phyloP scores from a whole-genome alignment of 2,888 invertebrate genomes.

The Apodemia mormo region DNA sequence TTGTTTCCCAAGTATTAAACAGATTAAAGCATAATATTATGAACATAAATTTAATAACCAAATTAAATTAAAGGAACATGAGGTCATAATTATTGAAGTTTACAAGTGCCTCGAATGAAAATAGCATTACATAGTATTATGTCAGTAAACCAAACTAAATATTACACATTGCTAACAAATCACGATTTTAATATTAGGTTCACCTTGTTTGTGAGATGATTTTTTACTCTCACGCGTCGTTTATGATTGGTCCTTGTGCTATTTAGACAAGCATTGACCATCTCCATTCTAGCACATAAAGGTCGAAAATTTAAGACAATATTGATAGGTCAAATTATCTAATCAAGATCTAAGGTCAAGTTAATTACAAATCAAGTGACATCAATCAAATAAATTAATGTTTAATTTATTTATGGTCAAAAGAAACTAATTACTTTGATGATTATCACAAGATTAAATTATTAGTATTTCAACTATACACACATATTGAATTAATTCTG shows the following conservation, averaged over 20 bases:
- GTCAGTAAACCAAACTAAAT: neutral
- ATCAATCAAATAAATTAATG: neutral
- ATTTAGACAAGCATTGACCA: conserved; percentile 18
- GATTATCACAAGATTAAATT: neutral
- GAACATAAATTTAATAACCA: too few relatives aligned
- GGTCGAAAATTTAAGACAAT: conserved; percentile 5
- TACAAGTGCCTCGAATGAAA: too few relatives aligned
- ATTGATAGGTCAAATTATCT: conserved; percentile 9
- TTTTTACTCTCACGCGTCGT: conserved; percentile 28
- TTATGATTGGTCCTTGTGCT: conserved; percentile 25
- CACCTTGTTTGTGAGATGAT: neutral
- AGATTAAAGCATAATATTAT: too few relatives aligned
- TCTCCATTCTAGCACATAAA: conserved; percentile 22
- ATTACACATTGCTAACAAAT: neutral
- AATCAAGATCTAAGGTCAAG: conserved; percentile 6
- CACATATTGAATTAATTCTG: too few relatives aligned
- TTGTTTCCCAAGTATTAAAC: too few relatives aligned
- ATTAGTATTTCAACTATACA: neutral
- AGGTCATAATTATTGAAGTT: too few relatives aligned
- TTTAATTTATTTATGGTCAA: neutral
- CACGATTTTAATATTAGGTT: neutral
- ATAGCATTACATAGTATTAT: too few relatives aligned
- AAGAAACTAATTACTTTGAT: neutral
- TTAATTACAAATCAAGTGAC: neutral
- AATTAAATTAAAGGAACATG: too few relatives aligned